phyloP scores from a whole-genome alignment of 2,888 invertebrate genomes.

The Molorchus minor region DNA sequence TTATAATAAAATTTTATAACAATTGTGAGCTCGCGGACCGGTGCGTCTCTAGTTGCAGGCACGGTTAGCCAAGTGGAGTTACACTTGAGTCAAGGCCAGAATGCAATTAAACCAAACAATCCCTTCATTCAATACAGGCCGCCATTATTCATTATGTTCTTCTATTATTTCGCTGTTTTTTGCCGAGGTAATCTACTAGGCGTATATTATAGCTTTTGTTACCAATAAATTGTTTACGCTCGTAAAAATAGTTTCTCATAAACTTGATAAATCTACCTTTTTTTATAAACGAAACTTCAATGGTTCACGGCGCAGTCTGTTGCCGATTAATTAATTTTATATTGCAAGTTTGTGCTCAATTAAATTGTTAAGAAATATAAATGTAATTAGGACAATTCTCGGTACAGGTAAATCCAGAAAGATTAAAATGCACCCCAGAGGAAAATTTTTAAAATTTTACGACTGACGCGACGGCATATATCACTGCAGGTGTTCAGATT shows the following conservation, averaged over 20 bases:
- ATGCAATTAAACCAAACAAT: slow-evolving; percentile 39
- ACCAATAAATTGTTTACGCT: not conserved
- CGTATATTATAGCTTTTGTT: not conserved
- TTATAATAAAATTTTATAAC: slow-evolving; percentile 34
- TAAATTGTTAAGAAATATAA: too few species aligned
- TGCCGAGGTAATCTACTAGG: not conserved
- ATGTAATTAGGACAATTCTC: too few species aligned
- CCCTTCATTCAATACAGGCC: slow-evolving; percentile 13
- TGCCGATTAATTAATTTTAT: too few species aligned
- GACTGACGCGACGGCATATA: too few species aligned
- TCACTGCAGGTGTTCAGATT: too few species aligned
- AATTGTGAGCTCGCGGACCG: slow-evolving; percentile 45
- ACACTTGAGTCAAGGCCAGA: slow-evolving; percentile 50
- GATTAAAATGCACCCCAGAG: too few species aligned
- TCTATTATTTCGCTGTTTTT: not conserved
- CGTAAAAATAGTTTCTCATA: not conserved
- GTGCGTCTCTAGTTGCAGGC: slow-evolving; percentile 46
- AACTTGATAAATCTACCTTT: too few species aligned
- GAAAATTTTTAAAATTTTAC: too few species aligned
- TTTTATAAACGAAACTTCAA: too few species aligned
- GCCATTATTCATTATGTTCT: slow-evolving; percentile 13
- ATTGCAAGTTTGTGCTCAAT: too few species aligned
- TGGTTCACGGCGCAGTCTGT: too few species aligned
- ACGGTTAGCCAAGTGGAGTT: slow-evolving; percentile 52
- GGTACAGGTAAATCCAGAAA: too few species aligned